phyloP scores from a whole-genome alignment of 2,797 vertebrate species.

The Ispidina picta region DNA sequence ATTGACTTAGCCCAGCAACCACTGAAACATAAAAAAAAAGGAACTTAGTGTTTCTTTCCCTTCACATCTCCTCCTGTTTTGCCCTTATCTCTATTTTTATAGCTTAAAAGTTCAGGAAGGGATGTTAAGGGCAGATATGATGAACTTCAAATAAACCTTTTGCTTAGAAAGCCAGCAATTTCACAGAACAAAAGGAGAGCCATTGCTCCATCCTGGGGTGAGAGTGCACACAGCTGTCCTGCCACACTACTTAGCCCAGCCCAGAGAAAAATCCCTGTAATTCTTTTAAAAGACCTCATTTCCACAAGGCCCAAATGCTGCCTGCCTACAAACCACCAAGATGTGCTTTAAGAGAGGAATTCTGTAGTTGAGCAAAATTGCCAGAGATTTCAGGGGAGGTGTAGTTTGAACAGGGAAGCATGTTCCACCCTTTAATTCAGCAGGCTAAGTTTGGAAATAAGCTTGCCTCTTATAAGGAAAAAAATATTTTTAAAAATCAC shows the following conservation, averaged over 20 bases:
- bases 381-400: not conserved
- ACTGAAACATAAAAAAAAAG: not conserved
- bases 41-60: not conserved
- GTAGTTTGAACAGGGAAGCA: not conserved
- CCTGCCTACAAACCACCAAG: not conserved
- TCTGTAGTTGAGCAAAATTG: not conserved
- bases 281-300: not conserved
- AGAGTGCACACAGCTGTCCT: not conserved
- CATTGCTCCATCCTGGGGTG: not conserved
- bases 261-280: not conserved
- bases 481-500: not conserved
- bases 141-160: not conserved
- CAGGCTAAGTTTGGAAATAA: not conserved
- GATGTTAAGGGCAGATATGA: not conserved
- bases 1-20: not conserved
- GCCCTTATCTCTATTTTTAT: not conserved
- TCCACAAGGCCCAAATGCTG: not conserved
- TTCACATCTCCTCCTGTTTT: not conserved
- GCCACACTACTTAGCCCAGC: not conserved
- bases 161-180: not conserved
- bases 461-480: not conserved
- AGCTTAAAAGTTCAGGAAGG: not conserved
- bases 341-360: not conserved
- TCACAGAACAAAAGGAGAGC: not conserved
- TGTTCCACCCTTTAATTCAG: not conserved